A percentile compares a stretch with the other conserved stretches of the same genome.
Conservation (phyloP, 2,888 invertebrate genomes). For the Dolichopus griseipennis region DNA sequence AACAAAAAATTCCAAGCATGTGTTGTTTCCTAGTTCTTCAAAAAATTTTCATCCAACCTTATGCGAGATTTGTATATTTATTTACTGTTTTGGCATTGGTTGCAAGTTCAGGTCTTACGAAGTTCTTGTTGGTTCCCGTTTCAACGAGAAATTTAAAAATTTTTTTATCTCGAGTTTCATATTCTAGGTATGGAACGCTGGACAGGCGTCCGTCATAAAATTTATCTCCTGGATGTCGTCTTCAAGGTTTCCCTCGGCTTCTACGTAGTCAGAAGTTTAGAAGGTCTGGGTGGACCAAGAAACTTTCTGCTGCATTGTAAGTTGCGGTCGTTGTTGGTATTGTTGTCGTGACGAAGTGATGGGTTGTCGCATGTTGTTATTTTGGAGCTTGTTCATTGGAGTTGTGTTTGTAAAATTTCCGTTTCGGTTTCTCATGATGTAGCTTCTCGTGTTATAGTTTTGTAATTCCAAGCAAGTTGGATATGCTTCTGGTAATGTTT, state of each 20-base stretch:
- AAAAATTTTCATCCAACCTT: constrained; percentile 13
- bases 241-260: neutral
- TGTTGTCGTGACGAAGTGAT: neutral
- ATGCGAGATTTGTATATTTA: constrained; percentile 7
- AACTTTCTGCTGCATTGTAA: neutral
- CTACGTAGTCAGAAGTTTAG: neutral
- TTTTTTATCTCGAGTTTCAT: neutral
- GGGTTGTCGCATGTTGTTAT: neutral
- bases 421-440: neutral
- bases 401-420: constrained; percentile 12
- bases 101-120: too few relatives aligned
- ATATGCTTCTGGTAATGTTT: constrained; percentile 14
- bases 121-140: too few relatives aligned
- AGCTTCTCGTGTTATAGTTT: constrained; percentile 1
- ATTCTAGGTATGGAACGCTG: constrained; percentile 9
- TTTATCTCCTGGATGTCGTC: neutral
- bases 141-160: too few relatives aligned
- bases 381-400: neutral
- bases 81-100: too few relatives aligned
- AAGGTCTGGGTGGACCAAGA: neutral
- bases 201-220: constrained; percentile 11
- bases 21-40: constrained; percentile 12
- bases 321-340: neutral
- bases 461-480: constrained; percentile 12
- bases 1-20: constrained; percentile 12